phyloP scores from a whole-genome alignment of 2,797 vertebrate species.

The Mus spretus region DNA sequence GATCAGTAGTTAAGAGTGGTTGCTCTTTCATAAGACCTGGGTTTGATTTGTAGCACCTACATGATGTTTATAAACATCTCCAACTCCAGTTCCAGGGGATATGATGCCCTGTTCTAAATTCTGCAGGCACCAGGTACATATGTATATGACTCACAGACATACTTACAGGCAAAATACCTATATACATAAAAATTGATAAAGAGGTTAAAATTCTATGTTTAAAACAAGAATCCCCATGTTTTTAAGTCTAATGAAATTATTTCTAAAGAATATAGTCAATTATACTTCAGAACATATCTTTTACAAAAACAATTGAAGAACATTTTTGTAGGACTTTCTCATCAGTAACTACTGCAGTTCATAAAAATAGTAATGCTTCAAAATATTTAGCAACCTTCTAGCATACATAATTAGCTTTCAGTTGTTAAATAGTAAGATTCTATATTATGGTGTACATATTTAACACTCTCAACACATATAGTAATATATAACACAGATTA shows the following conservation, averaged over 20 bases:
- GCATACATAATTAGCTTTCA: background rate
- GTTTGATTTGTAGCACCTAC: background rate
- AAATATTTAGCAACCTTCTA: conserved; percentile 37
- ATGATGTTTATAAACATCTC: background rate
- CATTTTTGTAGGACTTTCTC: conserved; percentile 42
- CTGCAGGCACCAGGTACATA: background rate
- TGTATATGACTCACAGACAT: background rate
- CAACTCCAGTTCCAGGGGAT: background rate
- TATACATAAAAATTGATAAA: background rate
- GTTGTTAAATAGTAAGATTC: too few species aligned
- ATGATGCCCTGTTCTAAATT: background rate
- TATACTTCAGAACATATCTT: conserved; percentile 33
- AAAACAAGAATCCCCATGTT: background rate
- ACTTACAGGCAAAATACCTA: background rate
- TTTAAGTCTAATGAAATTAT: background rate
- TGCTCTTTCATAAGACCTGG: background rate
- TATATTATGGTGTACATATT: background rate
- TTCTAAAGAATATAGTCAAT: background rate
- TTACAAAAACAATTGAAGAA: background rate
- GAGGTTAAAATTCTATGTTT: background rate
- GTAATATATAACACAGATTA: background rate
- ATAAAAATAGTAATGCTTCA: conserved; percentile 46
- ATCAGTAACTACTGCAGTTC: conserved; percentile 22
- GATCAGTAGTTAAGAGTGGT: background rate
- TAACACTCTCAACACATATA: background rate